Evolutionary conservation across 2,888 invertebrate genomes (phyloP).

Genomic region (Hydrotaea cyrtoneurina): DNA sequence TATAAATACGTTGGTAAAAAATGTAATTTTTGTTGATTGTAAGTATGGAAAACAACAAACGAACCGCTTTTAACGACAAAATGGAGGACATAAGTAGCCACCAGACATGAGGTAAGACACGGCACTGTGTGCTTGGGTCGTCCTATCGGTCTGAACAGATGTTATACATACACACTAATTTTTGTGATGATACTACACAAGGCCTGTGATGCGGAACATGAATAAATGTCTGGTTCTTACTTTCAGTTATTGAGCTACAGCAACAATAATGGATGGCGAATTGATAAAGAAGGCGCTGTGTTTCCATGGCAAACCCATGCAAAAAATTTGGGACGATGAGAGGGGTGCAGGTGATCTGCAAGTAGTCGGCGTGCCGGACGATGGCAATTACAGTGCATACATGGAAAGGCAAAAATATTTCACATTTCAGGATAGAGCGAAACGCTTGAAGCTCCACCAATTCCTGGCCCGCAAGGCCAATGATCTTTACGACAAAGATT

Average conservation of each 20-base stretch:
- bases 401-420: slow-evolving; percentile 90
- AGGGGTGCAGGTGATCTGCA: slow-evolving; percentile 88
- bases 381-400: slow-evolving; percentile 88
- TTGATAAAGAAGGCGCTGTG: slow-evolving; percentile 84
- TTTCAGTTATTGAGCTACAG: slow-evolving; percentile 46
- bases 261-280: slow-evolving; percentile 39
- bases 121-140: not conserved
- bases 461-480: slow-evolving; percentile 93
- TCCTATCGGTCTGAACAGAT: not conserved
- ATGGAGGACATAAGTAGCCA: no score
- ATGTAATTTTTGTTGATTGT: not conserved
- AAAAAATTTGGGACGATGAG: slow-evolving; percentile 93
- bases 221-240: not conserved
- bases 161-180: not conserved
- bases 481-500: slow-evolving; percentile 85
- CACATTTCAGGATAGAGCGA: slow-evolving; percentile 91
- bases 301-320: slow-evolving; percentile 93
- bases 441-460: slow-evolving; percentile 91
- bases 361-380: slow-evolving; percentile 83
- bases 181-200: not conserved
- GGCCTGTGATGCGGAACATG: no score
- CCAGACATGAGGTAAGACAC: not conserved
- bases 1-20: not conserved
- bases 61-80: not conserved
- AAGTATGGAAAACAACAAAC: not conserved